Evolutionary conservation across 2,113 vertebrate genomes (phyloP).

Genomic region (Acrocephalus kingi): DNA sequence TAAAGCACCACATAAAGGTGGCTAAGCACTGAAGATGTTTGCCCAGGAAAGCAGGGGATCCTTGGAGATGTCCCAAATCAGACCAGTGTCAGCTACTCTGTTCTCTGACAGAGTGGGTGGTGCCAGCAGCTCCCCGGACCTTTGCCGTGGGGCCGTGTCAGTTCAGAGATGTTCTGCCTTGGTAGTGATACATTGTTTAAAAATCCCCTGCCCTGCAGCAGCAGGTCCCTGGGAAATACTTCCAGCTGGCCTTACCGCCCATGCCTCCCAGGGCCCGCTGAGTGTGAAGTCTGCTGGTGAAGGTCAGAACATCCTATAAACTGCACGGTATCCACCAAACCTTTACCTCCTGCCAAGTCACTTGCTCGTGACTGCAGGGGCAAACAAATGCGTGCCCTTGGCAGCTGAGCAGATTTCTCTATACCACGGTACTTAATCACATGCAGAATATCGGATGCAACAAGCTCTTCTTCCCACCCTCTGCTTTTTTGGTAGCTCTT

Average conservation of each 20-base stretch:
- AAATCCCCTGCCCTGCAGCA: not conserved
- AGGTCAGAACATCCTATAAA: slow-evolving; percentile 29
- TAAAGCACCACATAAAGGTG: not conserved
- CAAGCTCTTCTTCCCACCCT: not conserved
- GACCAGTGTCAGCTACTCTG: accelerated
- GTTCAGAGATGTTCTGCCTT: not conserved
- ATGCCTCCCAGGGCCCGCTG: not conserved
- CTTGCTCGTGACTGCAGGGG: not conserved
- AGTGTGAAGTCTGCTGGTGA: not conserved
- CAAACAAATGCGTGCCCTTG: not conserved
- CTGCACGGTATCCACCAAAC: not conserved
- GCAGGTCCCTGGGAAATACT: not conserved
- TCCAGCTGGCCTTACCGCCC: not conserved
- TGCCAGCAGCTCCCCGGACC: accelerated
- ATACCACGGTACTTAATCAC: not conserved
- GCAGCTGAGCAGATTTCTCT: accelerated
- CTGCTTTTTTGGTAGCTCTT: not conserved
- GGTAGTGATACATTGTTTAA: not conserved
- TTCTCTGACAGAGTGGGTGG: not conserved
- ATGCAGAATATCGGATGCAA: accelerated
- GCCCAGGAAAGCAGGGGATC: not conserved
- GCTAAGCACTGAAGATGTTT: not conserved
- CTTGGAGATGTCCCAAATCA: not conserved
- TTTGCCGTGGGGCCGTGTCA: accelerated
- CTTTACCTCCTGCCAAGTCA: slow-evolving; percentile 28